Percentiles rank a stretch among this genome's conserved stretches.
Conservation (phyloP, 2,797 vertebrate species). For the Picus viridis region DNA sequence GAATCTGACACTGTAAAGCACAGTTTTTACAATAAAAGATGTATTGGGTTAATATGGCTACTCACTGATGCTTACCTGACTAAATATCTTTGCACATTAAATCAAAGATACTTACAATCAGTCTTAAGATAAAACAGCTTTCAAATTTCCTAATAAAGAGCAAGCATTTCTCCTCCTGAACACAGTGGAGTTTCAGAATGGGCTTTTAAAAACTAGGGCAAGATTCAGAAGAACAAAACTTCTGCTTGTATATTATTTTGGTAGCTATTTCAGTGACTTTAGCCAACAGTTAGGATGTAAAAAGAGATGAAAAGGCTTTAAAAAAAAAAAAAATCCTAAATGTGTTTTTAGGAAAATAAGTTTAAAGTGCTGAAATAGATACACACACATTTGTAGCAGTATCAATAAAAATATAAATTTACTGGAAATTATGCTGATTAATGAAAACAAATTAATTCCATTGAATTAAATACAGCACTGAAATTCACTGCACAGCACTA, state of each 20-base stretch:
- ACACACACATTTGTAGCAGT: conserved; percentile 15
- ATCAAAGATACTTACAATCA: conserved; percentile 90
- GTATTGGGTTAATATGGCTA: conserved; percentile 99
- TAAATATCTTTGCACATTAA: conserved; percentile 92
- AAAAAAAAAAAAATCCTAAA: conserved; percentile 1
- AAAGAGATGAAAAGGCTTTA: conserved; percentile 37
- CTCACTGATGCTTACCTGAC: conserved; percentile 99
- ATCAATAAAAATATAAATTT: conserved; percentile 69
- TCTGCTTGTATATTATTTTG: conserved; percentile 63
- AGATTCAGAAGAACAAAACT: conserved; percentile 54
- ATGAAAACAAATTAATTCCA: conserved; percentile 70
- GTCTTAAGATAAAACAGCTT: conserved; percentile 84
- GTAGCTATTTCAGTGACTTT: conserved; percentile 39
- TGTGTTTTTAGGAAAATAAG: conserved; percentile 1
- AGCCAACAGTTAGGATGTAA: conserved; percentile 40
- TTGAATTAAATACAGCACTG: conserved; percentile 71
- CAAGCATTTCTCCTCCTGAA: conserved; percentile 52
- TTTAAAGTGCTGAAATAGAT: conserved; percentile 38
- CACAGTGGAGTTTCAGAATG: conserved; percentile 41
- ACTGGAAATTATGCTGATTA: conserved; percentile 63
- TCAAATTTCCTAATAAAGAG: conserved; percentile 76
- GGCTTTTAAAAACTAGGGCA: conserved; percentile 37
- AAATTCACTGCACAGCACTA: conserved; percentile 62
- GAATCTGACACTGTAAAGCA: conserved; percentile 92
- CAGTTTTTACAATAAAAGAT: conserved; percentile 99